Percentiles rank a stretch among this genome's conserved stretches.
phyloP scores from a whole-genome alignment of 1,140 invertebrate species.

The Dermatophagoides farinae region DNA sequence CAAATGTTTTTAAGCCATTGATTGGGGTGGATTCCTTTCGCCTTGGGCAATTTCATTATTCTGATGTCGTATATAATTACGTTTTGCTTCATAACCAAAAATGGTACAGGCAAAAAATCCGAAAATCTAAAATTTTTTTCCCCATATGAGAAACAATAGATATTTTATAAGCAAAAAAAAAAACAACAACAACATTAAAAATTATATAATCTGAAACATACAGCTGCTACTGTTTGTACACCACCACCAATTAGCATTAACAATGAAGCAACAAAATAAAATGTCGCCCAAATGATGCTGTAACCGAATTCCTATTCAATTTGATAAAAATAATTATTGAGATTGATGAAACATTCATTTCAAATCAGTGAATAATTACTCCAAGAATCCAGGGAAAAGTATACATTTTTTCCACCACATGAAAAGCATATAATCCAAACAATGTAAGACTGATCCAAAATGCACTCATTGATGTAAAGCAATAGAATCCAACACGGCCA shows the following conservation, averaged over 20 bases:
- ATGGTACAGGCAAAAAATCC: constrained; percentile 50
- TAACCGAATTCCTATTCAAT: constrained; percentile 43
- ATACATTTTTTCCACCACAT: constrained; percentile 60
- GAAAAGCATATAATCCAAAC: constrained; percentile 57
- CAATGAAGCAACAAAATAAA: constrained; percentile 33
- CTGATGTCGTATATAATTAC: constrained; percentile 43
- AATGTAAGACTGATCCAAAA: constrained; percentile 62
- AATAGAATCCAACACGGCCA: constrained; percentile 42
- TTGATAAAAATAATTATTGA: neutral
- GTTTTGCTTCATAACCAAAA: constrained; percentile 50
- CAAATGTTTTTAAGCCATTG: neutral
- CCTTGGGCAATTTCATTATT: constrained; percentile 50
- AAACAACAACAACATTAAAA: neutral
- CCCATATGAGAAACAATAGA: too few relatives aligned
- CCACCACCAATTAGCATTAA: constrained; percentile 8
- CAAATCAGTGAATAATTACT: constrained; percentile 32
- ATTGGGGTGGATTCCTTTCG: constrained; percentile 34
- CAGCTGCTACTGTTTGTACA: constrained; percentile 6
- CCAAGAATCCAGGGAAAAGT: constrained; percentile 68
- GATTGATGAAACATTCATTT: neutral
- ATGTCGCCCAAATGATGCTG: constrained; percentile 43
- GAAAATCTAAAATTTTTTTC: constrained; percentile 39
- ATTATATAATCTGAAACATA: neutral
- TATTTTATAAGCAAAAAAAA: neutral
- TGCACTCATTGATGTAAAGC: constrained; percentile 58